Base-by-base conservation (phyloP, 2,113 vertebrate genomes). In the Cavia porcellus region DNA sequence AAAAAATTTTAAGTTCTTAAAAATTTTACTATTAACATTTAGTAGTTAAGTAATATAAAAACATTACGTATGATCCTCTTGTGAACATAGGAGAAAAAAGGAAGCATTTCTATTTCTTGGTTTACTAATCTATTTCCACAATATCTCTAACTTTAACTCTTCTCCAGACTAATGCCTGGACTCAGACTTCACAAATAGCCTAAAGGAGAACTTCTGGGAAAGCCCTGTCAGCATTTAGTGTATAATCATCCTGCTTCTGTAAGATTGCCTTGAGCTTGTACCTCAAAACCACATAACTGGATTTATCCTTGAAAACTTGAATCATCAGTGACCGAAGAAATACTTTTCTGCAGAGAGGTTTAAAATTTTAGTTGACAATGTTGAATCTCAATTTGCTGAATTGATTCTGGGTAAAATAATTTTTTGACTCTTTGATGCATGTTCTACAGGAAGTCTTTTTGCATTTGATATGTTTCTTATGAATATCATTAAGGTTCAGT, bases 271-370 rank as follows among this genome's bases (percentile, higher is more conserved):
- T 85, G 83, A 93, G 82, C n/a, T 84, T 42, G 28, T 64, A n/a
- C 74, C 19, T 83, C 74, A 75, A 97, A 95, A 88, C 96, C 89
- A 94, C 14, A 72, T 93, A 86, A 96, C n/a, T 94, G 83, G 50
- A 96, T 94, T 95, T 89, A 50, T 89, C 66, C 61, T 91, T 86
- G 47, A 92, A 96, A 96, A 86, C 7, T 62, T 88, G 59, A 86
- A 50, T 92, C 38, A 74, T 64, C 38, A 35, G 25, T 42, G 55
- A n/a, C 32, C 47, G 57, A 86, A n/a, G 72, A 82, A 97, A 91
- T 52, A 50, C 15, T 90, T 86, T 50, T 64, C 64, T 77, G 24
- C n/a, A 86, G 42, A 82, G 32, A 95, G 5, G 7, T 81, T 96
- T 93, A 94, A 92, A 86, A 70, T 88, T 96, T 89, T 81, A 89